Conservation (phyloP, 2,113 vertebrate species). For the Melanostigma gelatinosum region DNA sequence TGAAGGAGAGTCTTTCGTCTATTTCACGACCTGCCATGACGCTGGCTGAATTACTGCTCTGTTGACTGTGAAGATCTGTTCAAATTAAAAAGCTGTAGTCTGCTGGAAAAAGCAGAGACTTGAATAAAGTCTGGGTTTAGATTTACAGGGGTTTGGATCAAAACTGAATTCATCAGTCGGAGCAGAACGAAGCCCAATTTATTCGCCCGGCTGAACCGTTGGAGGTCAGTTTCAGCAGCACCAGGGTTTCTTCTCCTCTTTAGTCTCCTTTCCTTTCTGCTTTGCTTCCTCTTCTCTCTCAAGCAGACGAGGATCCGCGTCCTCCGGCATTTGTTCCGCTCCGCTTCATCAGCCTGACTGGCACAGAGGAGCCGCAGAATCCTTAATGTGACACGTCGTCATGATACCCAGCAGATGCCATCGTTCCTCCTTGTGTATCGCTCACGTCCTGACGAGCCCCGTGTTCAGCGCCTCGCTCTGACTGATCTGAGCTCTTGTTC, state of each 20-base stretch:
- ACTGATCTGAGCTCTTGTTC: conserved; percentile 38
- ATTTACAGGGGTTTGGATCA: not conserved
- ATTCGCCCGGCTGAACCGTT: not conserved
- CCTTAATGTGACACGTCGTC: conserved; percentile 39
- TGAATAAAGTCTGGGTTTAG: not conserved
- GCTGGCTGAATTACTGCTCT: too few relatives aligned
- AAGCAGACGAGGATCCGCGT: not conserved
- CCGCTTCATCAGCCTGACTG: conserved; percentile 19
- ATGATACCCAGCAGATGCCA: conserved; percentile 44
- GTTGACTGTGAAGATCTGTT: not conserved
- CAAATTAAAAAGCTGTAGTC: not conserved
- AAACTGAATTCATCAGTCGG: too few relatives aligned
- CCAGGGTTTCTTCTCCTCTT: not conserved
- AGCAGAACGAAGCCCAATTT: too few relatives aligned
- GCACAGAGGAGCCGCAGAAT: conserved; percentile 35
- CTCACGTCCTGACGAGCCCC: conserved; percentile 25
- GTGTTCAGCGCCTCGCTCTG: not conserved
- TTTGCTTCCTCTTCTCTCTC: not conserved
- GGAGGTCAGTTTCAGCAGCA: not conserved
- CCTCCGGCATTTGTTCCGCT: conserved; percentile 41
- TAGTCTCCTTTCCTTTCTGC: not conserved
- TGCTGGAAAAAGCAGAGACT: not conserved
- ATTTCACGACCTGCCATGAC: too few relatives aligned
- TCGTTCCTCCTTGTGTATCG: conserved; percentile 18
- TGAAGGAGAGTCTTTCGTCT: too few relatives aligned